Percentiles rank a stretch among this genome's conserved stretches.
Evolutionary conservation across 1,140 invertebrate species (phyloP).

Genomic region (Mesaphorura yosii): DNA sequence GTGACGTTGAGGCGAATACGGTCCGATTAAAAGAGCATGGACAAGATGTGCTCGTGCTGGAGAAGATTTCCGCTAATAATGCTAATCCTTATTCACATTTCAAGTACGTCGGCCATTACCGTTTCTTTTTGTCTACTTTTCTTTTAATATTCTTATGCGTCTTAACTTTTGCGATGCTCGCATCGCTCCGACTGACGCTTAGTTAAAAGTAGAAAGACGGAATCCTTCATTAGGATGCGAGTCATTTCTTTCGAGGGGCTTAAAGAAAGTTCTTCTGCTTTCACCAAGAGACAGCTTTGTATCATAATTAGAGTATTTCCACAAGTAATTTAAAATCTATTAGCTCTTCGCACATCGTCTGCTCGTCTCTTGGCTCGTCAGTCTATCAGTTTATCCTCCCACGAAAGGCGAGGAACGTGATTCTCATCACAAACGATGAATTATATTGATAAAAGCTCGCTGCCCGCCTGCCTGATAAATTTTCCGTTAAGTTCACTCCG

Average conservation of each 20-base stretch:
- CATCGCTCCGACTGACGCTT: background rate
- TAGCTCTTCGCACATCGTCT: too few species aligned
- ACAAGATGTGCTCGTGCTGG: slow-evolving; percentile 69
- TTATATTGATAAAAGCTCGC: background rate
- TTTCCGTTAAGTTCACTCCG: background rate
- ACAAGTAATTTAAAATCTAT: too few species aligned
- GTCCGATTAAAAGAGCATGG: slow-evolving; percentile 76
- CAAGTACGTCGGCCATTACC: slow-evolving; percentile 39
- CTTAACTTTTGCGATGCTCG: background rate
- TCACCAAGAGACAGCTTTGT: too few species aligned
- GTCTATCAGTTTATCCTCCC: too few species aligned
- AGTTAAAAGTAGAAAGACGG: too few species aligned
- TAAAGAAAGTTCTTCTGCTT: too few species aligned
- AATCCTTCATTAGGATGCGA: too few species aligned
- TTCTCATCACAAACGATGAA: too few species aligned
- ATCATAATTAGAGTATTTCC: too few species aligned
- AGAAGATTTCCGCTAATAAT: slow-evolving; percentile 52
- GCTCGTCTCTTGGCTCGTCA: too few species aligned
- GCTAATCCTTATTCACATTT: slow-evolving; percentile 45
- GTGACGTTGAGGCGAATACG: slow-evolving; percentile 79
- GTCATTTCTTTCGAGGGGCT: too few species aligned
- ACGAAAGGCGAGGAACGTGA: too few species aligned
- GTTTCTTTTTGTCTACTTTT: slow-evolving; percentile 10
- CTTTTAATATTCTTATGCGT: background rate
- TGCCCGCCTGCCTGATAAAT: background rate